Conservation (phyloP, 2,888 invertebrate species). For the Cephus spinipes region DNA sequence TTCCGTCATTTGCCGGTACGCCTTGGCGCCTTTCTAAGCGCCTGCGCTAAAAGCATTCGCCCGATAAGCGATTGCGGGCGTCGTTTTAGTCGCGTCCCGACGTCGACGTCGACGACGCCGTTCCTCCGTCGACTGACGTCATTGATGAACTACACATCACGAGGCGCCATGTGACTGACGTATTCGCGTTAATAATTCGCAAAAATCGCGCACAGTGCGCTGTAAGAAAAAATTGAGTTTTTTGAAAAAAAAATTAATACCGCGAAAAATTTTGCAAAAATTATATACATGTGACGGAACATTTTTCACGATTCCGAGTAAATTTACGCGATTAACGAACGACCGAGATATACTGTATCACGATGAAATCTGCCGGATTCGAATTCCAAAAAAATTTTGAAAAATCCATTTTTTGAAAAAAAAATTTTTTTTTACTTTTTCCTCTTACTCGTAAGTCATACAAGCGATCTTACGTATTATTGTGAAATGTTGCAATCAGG, state of each 20-base stretch:
- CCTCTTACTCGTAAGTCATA: neutral
- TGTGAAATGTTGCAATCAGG: neutral
- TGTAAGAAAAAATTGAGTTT: neutral
- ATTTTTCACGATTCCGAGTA: neutral
- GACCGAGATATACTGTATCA: neutral
- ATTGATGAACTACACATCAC: slow-evolving; percentile 19
- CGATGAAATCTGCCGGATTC: neutral
- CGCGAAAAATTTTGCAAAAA: neutral
- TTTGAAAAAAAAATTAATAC: slow-evolving; percentile 1
- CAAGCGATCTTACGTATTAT: neutral
- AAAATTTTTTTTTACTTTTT: neutral
- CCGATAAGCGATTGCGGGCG: slow-evolving; percentile 37
- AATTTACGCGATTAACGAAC: neutral
- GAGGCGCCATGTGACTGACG: slow-evolving; percentile 33
- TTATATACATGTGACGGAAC: too few relatives aligned
- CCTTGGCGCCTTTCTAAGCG: slow-evolving; percentile 34
- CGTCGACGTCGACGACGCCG: slow-evolving; percentile 44
- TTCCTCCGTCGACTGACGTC: slow-evolving; percentile 15
- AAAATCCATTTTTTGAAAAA: neutral
- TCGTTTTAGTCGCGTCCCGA: slow-evolving; percentile 50
- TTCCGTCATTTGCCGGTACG: slow-evolving; percentile 46
- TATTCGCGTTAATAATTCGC: neutral
- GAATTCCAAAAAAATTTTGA: neutral
- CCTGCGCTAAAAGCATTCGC: slow-evolving; percentile 42
- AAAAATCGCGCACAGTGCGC: neutral